phyloP scores from a whole-genome alignment of 2,888 invertebrate genomes.

The Steinernema scapterisci region DNA sequence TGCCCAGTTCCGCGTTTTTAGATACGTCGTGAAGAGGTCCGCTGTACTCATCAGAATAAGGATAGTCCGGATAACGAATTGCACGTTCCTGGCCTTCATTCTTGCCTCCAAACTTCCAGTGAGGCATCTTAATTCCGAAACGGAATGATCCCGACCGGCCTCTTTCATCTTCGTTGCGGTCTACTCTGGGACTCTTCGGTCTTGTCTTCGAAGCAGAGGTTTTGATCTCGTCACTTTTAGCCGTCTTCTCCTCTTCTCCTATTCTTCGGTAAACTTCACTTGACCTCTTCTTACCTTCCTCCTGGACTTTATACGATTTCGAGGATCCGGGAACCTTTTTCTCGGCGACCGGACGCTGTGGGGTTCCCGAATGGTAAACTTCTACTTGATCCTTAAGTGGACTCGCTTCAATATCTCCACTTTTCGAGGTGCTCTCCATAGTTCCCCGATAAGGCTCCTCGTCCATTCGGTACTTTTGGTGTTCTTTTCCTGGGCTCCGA shows the following conservation, averaged over 20 bases:
- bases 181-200: background rate
- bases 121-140: conserved; percentile 30
- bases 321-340: background rate
- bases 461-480: background rate
- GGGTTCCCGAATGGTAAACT: conserved; percentile 39
- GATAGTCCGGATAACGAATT: conserved; percentile 22
- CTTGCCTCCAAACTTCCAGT: conserved; percentile 34
- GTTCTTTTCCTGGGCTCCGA: conserved; percentile 8
- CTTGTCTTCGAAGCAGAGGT: background rate
- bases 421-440: conserved; percentile 12
- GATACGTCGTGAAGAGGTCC: conserved; percentile 41
- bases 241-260: background rate
- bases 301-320: background rate
- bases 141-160: conserved; percentile 15
- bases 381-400: conserved; percentile 38
- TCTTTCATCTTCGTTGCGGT: conserved; percentile 11
- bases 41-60: conserved; percentile 35
- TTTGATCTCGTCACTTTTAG: background rate
- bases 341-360: background rate
- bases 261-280: conserved; percentile 2
- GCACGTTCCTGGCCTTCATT: background rate
- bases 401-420: background rate
- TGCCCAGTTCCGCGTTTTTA: conserved; percentile 35
- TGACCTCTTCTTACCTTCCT: background rate
- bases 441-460: background rate